Evolutionary conservation across 2,888 invertebrate species (phyloP).

Genomic region (Brenthis hecate): DNA sequence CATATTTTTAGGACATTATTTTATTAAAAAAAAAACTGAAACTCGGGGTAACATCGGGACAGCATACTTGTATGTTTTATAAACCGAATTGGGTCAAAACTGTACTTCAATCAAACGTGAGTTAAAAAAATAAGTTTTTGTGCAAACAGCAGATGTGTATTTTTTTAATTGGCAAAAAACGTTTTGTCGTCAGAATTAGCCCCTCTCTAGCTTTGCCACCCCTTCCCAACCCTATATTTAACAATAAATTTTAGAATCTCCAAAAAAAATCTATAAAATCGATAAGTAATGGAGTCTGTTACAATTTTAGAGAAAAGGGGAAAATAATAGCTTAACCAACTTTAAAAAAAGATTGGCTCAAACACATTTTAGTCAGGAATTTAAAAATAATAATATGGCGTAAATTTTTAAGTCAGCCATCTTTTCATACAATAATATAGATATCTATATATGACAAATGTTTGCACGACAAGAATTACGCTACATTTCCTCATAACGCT

Average conservation of each 20-base stretch:
- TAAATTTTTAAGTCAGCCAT: no score
- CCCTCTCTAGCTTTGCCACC: constrained; percentile 39
- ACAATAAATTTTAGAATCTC: constrained; percentile 46
- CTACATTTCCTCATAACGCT: no score
- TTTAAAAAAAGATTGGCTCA: neutral
- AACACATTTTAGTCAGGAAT: no score
- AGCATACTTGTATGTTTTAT: neutral
- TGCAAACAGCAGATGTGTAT: constrained; percentile 20
- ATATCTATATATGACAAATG: no score
- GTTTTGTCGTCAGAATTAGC: constrained; percentile 38
- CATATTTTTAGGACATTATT: no score
- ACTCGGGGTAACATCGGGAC: no score
- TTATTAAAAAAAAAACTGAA: no score
- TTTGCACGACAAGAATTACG: no score
- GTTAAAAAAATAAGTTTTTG: neutral
- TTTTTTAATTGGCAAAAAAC: constrained; percentile 31
- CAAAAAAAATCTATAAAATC: constrained; percentile 27
- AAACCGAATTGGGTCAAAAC: neutral
- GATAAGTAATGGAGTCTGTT: constrained; percentile 23
- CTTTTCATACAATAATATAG: no score
- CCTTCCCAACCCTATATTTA: constrained; percentile 46
- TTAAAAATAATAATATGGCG: no score
- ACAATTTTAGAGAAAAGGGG: constrained; percentile 9
- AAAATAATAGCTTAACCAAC: neutral
- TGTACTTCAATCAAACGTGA: neutral